phyloP scores from a whole-genome alignment of 2,888 invertebrate genomes.

The Habroteleia sp. region DNA sequence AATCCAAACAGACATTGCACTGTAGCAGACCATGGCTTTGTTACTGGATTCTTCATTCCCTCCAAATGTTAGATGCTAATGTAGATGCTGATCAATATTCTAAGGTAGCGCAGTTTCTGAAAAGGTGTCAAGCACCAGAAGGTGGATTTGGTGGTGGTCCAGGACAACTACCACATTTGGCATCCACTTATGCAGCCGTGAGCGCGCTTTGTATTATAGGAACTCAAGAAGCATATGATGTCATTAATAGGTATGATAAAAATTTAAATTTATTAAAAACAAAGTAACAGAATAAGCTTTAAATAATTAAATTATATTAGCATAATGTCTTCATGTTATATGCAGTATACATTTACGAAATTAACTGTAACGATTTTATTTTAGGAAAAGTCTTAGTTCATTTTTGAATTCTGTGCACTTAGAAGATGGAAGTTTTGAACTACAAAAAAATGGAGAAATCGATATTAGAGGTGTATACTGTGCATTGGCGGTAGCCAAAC shows the following conservation, averaged over 20 bases:
- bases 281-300: not conserved
- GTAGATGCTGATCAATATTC: conserved; percentile 83
- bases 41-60: conserved; percentile 97
- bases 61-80: conserved; percentile 88
- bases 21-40: conserved; percentile 98
- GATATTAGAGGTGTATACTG: conserved; percentile 99
- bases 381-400: conserved; percentile 85
- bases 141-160: conserved; percentile 98
- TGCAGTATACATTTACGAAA: too few species aligned
- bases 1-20: conserved; percentile 86
- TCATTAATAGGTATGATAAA: conserved; percentile 92
- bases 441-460: conserved; percentile 96
- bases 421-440: conserved; percentile 93
- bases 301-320: too few species aligned
- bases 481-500: conserved; percentile 93
- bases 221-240: conserved; percentile 90
- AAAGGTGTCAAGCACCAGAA: conserved; percentile 87
- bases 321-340: too few species aligned
- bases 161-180: conserved; percentile 94
- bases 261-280: conserved; percentile 5
- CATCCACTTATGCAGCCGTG: conserved; percentile 98
- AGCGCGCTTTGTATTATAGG: conserved; percentile 95
- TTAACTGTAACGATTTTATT: too few species aligned
- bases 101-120: conserved; percentile 84
- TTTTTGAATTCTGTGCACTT: conserved; percentile 91